These are phyloP conservation scores for Onychostruthus taczanowskii DNA, from an alignment of 2,113 vertebrate genomes.

Conservation along the genomic window DNA sequence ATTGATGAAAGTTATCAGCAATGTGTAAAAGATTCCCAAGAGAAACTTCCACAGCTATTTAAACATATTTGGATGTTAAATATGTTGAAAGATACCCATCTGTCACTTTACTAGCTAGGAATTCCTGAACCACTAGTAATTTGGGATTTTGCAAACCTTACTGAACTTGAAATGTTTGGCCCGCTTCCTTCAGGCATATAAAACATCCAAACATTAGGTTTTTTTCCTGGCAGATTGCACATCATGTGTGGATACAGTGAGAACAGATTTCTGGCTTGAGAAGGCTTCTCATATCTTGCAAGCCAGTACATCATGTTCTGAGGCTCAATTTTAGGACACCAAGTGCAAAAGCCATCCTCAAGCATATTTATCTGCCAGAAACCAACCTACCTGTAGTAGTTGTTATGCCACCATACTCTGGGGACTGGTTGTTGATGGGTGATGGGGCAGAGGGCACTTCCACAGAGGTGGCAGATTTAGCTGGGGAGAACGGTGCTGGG, in stretches of 20 bases:
- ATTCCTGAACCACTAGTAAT: not conserved
- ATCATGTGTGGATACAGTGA: not conserved
- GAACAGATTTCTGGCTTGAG: not conserved
- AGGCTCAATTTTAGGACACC: not conserved
- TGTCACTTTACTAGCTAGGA: not conserved
- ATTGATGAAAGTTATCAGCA: not conserved
- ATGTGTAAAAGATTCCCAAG: not conserved
- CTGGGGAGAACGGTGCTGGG: conserved; percentile 88
- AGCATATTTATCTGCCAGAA: not conserved
- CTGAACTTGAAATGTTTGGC: not conserved
- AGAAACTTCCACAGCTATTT: not conserved
- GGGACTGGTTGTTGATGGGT: conserved; percentile 86
- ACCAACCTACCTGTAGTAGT: conserved; percentile 85
- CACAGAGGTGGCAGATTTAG: conserved; percentile 86
- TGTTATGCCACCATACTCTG: conserved; percentile 82
- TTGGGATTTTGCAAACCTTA: not conserved
- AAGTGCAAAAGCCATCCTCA: not conserved
- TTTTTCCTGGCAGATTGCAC: not conserved
- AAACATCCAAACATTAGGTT: not conserved
- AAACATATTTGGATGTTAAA: not conserved
- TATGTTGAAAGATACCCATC: not conserved
- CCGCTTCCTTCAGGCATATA: not conserved
- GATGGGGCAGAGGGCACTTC: conserved; percentile 84
- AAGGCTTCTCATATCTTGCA: not conserved
- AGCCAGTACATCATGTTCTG: not conserved